These are phyloP conservation scores for Elachura formosa DNA, from an alignment of 2,113 vertebrate species.

Conservation along the genomic window DNA sequence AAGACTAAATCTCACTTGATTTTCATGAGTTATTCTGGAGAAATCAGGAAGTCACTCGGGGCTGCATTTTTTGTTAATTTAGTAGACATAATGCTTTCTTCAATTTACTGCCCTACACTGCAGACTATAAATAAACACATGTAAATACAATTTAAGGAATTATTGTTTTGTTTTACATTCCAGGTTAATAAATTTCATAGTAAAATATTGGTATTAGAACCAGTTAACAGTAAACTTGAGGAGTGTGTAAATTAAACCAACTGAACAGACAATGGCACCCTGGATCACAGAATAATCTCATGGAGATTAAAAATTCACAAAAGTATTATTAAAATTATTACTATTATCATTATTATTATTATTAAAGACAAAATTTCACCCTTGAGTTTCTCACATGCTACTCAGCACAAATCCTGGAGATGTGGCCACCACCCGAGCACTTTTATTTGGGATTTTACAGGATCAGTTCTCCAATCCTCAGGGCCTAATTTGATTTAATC, in stretches of 20 bases:
- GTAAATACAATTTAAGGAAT: slow-evolving; percentile 33
- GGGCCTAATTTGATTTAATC: not conserved
- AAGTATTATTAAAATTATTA: slow-evolving; percentile 63
- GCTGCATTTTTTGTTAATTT: slow-evolving; percentile 5
- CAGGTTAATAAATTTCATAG: slow-evolving; percentile 42
- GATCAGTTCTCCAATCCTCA: not conserved
- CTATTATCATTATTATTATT: slow-evolving; percentile 22
- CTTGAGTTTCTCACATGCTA: slow-evolving; percentile 57
- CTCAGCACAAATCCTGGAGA: slow-evolving; percentile 39
- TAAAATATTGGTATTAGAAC: slow-evolving; percentile 12
- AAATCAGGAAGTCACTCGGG: not conserved
- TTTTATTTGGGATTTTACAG: not conserved
- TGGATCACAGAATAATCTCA: slow-evolving; percentile 73
- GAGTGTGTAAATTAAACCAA: slow-evolving; percentile 54
- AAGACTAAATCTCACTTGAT: not conserved
- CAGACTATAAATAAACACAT: slow-evolving; percentile 66
- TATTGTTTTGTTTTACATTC: slow-evolving; percentile 23
- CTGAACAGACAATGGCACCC: slow-evolving; percentile 72
- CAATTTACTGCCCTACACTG: not conserved
- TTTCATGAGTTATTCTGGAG: slow-evolving; percentile 5
- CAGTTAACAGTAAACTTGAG: slow-evolving; percentile 52
- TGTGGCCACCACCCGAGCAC: slow-evolving; percentile 46
- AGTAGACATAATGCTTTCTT: slow-evolving; percentile 27
- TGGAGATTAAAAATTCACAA: slow-evolving; percentile 71
- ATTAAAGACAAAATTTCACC: slow-evolving; percentile 50